These are phyloP conservation scores for Lepidochitona cinerea DNA, from an alignment of 2,888 invertebrate species.

Conservation along the genomic window DNA sequence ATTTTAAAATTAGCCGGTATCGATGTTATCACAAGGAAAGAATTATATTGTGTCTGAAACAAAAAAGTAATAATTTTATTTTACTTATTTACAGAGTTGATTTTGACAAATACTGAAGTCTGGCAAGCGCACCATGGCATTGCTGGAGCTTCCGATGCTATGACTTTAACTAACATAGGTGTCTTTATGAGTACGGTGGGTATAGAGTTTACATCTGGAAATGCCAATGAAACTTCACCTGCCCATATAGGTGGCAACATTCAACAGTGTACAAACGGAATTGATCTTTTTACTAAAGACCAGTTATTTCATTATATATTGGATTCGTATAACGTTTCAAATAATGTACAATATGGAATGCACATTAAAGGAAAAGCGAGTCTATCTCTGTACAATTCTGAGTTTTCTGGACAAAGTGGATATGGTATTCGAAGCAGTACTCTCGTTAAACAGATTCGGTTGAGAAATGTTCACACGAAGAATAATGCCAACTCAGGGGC, in stretches of 20 bases:
- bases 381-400: neutral
- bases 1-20: no score
- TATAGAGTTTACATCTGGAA: neutral
- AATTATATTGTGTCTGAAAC: no score
- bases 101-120: neutral
- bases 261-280: neutral
- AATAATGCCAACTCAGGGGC: neutral
- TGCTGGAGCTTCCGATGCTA: neutral
- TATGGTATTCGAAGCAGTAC: neutral
- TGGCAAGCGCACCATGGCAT: neutral
- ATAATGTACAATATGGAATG: neutral
- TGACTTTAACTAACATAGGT: neutral
- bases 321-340: neutral
- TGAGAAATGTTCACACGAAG: neutral
- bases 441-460: neutral
- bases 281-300: neutral
- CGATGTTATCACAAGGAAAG: no score
- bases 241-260: neutral
- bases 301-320: neutral
- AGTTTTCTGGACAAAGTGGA: neutral
- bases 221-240: neutral
- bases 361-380: neutral
- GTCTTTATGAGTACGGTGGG: neutral
- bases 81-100: neutral
- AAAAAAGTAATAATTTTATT: no score